A percentile compares a stretch with the other conserved stretches of the same genome.
Conservation (phyloP, 2,888 invertebrate species). For the Stictocephala bisonia region DNA sequence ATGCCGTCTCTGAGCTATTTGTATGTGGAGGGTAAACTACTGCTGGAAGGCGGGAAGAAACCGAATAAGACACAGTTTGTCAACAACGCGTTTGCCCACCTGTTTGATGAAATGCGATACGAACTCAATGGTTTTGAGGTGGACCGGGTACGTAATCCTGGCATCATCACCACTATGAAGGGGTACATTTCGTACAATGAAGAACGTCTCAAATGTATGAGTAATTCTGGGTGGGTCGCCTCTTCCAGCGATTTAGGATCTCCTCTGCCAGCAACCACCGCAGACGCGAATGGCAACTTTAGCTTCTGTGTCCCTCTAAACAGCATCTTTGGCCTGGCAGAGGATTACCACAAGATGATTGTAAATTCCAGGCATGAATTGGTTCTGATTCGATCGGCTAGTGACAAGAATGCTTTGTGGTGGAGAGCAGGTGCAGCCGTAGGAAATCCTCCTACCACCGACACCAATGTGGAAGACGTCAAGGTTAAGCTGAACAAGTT, state of each 20-base stretch:
- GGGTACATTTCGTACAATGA: not conserved
- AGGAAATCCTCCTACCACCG: too few relatives aligned
- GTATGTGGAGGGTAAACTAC: constrained; percentile 46
- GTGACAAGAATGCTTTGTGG: not conserved
- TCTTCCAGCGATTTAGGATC: constrained; percentile 42
- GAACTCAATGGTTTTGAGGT: constrained; percentile 62
- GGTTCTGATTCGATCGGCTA: not conserved
- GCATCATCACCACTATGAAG: constrained; percentile 45
- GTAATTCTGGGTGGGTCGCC: constrained; percentile 14
- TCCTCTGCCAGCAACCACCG: not conserved
- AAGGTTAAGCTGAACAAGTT: not conserved
- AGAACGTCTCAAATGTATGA: not conserved
- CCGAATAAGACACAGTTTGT: constrained; percentile 4
- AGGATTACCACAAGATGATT: constrained; percentile 54
- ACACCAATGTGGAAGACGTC: not conserved
- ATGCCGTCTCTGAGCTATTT: constrained; percentile 48
- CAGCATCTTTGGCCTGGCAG: constrained; percentile 53
- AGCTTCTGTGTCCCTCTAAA: constrained; percentile 52
- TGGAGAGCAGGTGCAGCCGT: not conserved
- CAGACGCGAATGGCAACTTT: constrained; percentile 37
- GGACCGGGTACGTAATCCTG: constrained; percentile 61
- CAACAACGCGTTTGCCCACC: constrained; percentile 44
- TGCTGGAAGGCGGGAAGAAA: not conserved
- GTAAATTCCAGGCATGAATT: constrained; percentile 23
- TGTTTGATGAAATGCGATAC: constrained; percentile 60